Base-by-base conservation (phyloP, 1,140 invertebrate genomes). In the Cotesia typhae region DNA sequence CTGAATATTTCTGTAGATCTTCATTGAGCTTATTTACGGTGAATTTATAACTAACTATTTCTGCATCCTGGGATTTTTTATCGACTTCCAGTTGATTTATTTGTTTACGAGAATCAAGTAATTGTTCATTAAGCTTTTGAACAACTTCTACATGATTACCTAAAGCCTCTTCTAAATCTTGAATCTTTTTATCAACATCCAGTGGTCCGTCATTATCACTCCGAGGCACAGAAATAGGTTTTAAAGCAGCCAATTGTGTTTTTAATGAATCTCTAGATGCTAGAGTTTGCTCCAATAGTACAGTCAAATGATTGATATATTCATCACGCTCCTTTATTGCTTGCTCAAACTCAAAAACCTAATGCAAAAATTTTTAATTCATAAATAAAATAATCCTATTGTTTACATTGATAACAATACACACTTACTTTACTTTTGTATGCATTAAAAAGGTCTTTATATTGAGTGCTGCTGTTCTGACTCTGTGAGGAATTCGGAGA, bases 401-500 rank as follows among this genome's bases (percentile, higher is more conserved):
- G 5, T 63, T 52, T 7, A 76, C n/a, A 52, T 14, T n/a, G n/a
- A 17, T 41, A 60, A 52, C 35, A 52, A 10, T n/a, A 12, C 4
- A 47, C 12, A 73, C 71, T 76, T 70, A 87, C 85, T 74, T 85
- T 86, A 37, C 70, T 76, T 17, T 83, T 79, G 75, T 86, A 87
- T 1, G 79, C 75, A 9, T 75, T 74, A 65, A 84, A 73, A n/a
- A 83, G 55, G 72, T 86, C 82, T 75, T 76, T 80, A 9, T 76
- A 77, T 36, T 80, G 80, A 67, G 80, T 76, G 75, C 81, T 83
- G 51, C 83, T 86, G 41, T 76, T 81, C 28, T 82, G 84, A 69
- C 85, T 86, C 67, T 85, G 84, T 0, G 83, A 83, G 0, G 85
- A 87, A 66, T 82, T 83, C n/a, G 84, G 82, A 14, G 86, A 87